These are phyloP conservation scores for Drosophila gunungcola DNA, from an alignment of 1,140 invertebrate genomes.

Conservation along the genomic window DNA sequence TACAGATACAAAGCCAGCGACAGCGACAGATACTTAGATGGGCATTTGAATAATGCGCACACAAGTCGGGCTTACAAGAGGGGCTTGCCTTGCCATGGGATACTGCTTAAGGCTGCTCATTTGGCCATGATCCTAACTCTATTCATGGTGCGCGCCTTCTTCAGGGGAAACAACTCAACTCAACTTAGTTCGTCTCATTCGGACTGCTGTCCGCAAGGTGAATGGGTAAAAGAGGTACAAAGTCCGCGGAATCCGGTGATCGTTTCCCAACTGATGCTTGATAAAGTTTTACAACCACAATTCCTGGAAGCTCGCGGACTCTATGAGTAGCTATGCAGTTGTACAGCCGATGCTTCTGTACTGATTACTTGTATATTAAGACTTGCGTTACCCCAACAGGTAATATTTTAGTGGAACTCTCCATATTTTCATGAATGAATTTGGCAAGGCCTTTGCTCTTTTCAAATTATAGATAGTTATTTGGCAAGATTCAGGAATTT, in stretches of 20 bases:
- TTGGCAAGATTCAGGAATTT: too few species aligned
- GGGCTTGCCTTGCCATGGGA: slow-evolving; percentile 36
- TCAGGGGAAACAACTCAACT: slow-evolving; percentile 37
- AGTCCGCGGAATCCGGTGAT: slow-evolving; percentile 14
- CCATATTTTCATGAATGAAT: background rate
- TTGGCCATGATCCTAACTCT: slow-evolving; percentile 49
- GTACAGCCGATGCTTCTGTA: slow-evolving; percentile 25
- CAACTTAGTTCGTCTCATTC: slow-evolving; percentile 17
- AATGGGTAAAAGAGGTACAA: slow-evolving; percentile 31
- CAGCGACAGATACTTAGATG: slow-evolving; percentile 61
- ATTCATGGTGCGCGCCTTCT: slow-evolving; percentile 46
- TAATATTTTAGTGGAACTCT: too few species aligned
- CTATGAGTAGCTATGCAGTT: background rate
- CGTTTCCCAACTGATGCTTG: slow-evolving; percentile 28
- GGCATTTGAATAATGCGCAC: slow-evolving; percentile 76
- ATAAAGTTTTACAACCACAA: slow-evolving; percentile 27
- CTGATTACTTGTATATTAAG: background rate
- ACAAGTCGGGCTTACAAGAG: slow-evolving; percentile 50
- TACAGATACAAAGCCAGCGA: slow-evolving; percentile 14
- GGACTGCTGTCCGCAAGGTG: slow-evolving; percentile 36
- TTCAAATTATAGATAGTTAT: too few species aligned
- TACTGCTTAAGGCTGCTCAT: slow-evolving; percentile 41
- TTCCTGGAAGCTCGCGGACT: slow-evolving; percentile 9
- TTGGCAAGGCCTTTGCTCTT: background rate
- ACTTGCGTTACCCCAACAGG: too few species aligned